A percentile compares a stretch with the other conserved stretches of the same genome.
These are phyloP conservation scores for Electrona antarctica DNA, from an alignment of 2,113 vertebrate species.

Conservation along the genomic window DNA sequence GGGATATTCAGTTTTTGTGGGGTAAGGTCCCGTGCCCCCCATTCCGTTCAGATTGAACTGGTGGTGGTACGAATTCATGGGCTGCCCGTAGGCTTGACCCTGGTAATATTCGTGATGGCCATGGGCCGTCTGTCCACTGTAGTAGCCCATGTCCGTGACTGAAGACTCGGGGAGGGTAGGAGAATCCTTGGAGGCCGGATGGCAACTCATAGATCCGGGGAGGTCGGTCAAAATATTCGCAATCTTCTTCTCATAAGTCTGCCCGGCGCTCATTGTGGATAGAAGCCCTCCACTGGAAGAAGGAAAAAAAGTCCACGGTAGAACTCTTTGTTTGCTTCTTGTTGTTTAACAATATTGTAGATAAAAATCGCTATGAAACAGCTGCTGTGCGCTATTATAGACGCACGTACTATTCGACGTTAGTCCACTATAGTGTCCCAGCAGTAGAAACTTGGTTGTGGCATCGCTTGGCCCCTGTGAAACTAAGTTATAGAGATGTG, in stretches of 20 bases:
- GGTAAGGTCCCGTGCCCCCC: conserved; percentile 85
- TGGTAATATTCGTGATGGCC: conserved; percentile 92
- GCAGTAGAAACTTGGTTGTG: conserved; percentile 70
- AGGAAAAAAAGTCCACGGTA: conserved; percentile 49
- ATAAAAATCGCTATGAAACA: conserved; percentile 5
- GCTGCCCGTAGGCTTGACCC: conserved; percentile 85
- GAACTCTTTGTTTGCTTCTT: conserved; percentile 27
- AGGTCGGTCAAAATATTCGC: conserved; percentile 92
- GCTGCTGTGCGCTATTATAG: conserved; percentile 23
- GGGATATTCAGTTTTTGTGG: conserved; percentile 92
- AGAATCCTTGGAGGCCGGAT: conserved; percentile 94
- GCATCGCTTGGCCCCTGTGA: conserved; percentile 77
- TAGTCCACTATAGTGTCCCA: conserved; percentile 66
- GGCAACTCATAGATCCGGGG: conserved; percentile 93
- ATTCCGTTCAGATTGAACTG: conserved; percentile 94
- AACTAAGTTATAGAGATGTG: conserved; percentile 89
- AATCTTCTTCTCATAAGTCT: conserved; percentile 94
- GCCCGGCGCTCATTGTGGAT: conserved; percentile 87
- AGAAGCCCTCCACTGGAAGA: conserved; percentile 45
- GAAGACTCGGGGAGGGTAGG: conserved; percentile 95
- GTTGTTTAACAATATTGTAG: conserved; percentile 14
- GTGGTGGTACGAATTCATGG: conserved; percentile 88
- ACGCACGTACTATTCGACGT: conserved; percentile 40
- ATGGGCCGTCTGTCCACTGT: conserved; percentile 82
- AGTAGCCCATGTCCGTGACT: conserved; percentile 96